Base-by-base conservation (phyloP, 2,113 vertebrate genomes). In the Crotalus helleri region DNA sequence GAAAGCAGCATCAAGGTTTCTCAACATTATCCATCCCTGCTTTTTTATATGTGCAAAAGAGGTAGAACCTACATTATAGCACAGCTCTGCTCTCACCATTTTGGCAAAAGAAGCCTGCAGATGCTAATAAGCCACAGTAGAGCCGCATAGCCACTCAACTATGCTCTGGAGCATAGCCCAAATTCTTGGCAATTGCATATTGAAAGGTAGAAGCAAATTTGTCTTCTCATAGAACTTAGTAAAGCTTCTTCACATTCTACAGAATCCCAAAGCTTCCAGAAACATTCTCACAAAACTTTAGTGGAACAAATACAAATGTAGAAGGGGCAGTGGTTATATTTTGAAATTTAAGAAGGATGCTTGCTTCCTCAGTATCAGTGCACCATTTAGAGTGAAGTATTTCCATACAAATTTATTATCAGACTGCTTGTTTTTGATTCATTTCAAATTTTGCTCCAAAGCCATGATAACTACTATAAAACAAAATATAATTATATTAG, bases 401-500 rank as follows among this genome's bases (percentile, higher is more conserved):
- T 59, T 69, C 33, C 26, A 93, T 95, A 39, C 87, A 86, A 49
- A 24, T 89, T 91, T 46, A 88, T 91, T 23, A 5, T 93, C 86
- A 91, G 85, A 91, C 93, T 93, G 2, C 0, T 74, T 90, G 0
- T 58, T 91, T 74, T 90, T 92, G 29, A 39, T 92, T 3, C 5
- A 24, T 7, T 92, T 13, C 13, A 15, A 10, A 19, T 92, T 44
- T 90, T 90, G 59, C 59, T 44, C 87, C 44, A 57, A 24, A 90
- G 7, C 9, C 12, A 33, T 88, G 24, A 69, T 88, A 49, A 69
- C n/a, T 69, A 6, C n/a, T 51, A 54, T 55, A 86, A 15, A 46
- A 53, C 74, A 44, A 94, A 87, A 61, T 57, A 57, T 92, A 0
- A 24, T 86, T 5, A 15, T 54, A 91, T 90, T 26, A 74, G 4